Conservation (phyloP, 2,888 invertebrate genomes). For the Glomeris marginata region DNA sequence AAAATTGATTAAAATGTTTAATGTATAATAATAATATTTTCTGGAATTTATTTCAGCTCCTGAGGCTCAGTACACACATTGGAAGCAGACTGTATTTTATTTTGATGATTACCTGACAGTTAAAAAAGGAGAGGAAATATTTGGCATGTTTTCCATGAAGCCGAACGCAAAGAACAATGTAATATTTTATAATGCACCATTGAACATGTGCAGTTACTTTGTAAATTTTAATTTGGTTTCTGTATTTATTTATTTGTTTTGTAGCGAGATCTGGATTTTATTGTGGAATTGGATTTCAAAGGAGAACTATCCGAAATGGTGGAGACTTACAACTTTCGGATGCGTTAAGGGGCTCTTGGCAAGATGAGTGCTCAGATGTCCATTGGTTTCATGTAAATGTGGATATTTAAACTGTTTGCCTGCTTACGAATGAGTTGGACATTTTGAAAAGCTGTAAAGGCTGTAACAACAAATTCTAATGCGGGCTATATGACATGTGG, state of each 20-base stretch:
- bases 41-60: constrained; percentile 46
- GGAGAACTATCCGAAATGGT: constrained; percentile 29
- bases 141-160: constrained; percentile 80
- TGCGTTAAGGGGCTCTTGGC: constrained; percentile 10
- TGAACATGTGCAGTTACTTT: not conserved
- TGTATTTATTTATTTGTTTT: constrained; percentile 11
- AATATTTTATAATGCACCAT: constrained; percentile 18
- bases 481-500: no score
- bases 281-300: constrained; percentile 80
- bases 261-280: constrained; percentile 85
- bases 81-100: constrained; percentile 99
- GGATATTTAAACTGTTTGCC: no score
- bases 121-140: constrained; percentile 81
- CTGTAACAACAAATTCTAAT: no score
- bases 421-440: no score
- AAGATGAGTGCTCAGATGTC: no score
- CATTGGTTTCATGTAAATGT: no score
- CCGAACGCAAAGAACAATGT: constrained; percentile 88
- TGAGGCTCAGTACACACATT: constrained; percentile 95
- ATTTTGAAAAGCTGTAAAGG: no score
- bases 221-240: not conserved
- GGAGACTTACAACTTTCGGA: constrained; percentile 13
- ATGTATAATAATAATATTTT: no score
- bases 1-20: no score
- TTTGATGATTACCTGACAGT: constrained; percentile 94